phyloP scores from a whole-genome alignment of 2,113 vertebrate genomes.

The Bubalus kerabau region DNA sequence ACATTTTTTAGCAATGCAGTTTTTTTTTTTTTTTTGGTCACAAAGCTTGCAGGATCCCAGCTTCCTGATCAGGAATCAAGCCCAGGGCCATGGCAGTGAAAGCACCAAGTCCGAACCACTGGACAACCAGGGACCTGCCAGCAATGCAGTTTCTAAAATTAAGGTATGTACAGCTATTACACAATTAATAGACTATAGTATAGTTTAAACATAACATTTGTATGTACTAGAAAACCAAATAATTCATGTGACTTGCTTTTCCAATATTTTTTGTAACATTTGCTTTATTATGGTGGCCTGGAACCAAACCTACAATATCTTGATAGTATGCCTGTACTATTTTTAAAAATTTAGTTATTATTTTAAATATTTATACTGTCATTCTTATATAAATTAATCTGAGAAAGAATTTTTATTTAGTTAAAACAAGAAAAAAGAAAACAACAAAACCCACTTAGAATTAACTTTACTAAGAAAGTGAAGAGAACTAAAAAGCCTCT shows the following conservation, averaged over 20 bases:
- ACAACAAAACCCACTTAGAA: neutral
- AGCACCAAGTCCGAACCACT: neutral
- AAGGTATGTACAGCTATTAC: neutral
- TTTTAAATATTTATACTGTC: neutral
- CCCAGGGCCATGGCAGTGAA: neutral
- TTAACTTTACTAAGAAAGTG: neutral
- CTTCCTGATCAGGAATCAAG: neutral
- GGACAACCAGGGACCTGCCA: neutral
- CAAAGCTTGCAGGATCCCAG: neutral
- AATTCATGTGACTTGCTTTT: neutral
- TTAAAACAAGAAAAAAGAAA: neutral
- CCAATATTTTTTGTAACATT: neutral
- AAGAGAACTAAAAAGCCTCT: no score
- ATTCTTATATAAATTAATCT: neutral
- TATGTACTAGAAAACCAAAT: neutral
- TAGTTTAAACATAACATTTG: neutral
- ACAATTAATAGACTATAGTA: neutral
- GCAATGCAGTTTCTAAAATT: neutral
- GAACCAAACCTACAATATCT: neutral
- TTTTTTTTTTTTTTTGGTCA: neutral
- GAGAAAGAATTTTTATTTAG: constrained; percentile 3
- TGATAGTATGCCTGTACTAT: neutral
- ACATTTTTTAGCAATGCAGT: neutral
- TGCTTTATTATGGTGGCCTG: neutral
- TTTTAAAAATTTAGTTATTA: neutral